Evolutionary conservation across 2,888 invertebrate genomes (phyloP).

Genomic region (Tupiocoris notatus): DNA sequence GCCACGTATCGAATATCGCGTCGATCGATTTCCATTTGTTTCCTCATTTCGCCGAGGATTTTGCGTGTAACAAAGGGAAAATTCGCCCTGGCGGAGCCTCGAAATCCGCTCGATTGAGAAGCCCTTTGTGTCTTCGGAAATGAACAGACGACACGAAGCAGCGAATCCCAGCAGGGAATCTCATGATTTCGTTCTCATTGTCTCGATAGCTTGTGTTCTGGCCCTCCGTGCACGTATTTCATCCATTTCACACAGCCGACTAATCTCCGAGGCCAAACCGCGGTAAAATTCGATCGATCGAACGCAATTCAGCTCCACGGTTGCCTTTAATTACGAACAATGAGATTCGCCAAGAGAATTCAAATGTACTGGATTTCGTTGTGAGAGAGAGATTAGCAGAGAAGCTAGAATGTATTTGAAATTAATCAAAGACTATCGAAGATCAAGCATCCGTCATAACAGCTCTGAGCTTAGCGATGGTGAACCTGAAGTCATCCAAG

Average conservation of each 20-base stretch:
- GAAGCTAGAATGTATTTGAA: no score
- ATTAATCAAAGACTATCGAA: no score
- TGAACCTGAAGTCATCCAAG: no score
- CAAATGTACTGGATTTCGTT: no score
- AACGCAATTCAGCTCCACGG: neutral
- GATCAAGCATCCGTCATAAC: no score
- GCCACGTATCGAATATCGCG: neutral
- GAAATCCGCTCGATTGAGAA: neutral
- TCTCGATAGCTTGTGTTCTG: neutral
- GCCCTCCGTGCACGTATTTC: neutral
- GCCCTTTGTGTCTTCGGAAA: neutral
- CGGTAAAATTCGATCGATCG: neutral
- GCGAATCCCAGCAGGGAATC: neutral
- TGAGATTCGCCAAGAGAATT: no score
- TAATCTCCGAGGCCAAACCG: neutral
- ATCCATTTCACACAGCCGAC: neutral
- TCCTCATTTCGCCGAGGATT: neutral
- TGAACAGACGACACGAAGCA: neutral
- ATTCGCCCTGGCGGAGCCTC: neutral
- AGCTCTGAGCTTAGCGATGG: no score
- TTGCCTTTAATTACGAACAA: no score
- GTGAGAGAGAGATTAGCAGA: no score
- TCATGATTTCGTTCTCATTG: neutral
- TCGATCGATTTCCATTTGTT: neutral
- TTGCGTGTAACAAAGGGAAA: neutral